Evolutionary conservation across 2,113 vertebrate species (phyloP).

Genomic region (Chrysochloris asiatica): DNA sequence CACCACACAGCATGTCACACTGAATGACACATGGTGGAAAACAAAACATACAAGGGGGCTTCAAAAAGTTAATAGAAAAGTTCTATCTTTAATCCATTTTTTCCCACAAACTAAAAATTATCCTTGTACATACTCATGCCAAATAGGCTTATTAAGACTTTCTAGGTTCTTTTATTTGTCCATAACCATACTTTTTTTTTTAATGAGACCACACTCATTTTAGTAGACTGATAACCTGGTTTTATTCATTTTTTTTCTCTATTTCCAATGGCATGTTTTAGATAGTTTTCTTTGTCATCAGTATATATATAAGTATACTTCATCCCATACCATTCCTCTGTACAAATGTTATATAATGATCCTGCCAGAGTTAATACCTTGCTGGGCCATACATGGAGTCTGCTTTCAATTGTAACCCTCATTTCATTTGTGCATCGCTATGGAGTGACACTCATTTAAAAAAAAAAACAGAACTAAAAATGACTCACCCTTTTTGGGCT

Average conservation of each 20-base stretch:
- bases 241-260: too few species aligned
- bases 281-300: too few species aligned
- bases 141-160: slow-evolving; percentile 14
- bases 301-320: not conserved
- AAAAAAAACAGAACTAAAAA: too few species aligned
- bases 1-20: not conserved
- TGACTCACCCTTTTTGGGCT: not conserved
- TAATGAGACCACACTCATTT: not conserved
- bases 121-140: not conserved
- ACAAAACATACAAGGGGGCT: too few species aligned
- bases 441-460: too few species aligned
- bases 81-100: not conserved
- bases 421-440: slow-evolving; percentile 27
- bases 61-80: too few species aligned
- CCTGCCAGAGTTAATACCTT: not conserved
- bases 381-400: not conserved
- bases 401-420: not conserved
- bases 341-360: not conserved
- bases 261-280: too few species aligned
- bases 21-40: not conserved
- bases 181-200: not conserved
- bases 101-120: too few species aligned
- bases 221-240: not conserved
- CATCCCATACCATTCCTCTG: not conserved
- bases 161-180: slow-evolving; percentile 18